Evolutionary conservation across 2,797 vertebrate species (phyloP).

Genomic region (Semaprochilodus insignis): DNA sequence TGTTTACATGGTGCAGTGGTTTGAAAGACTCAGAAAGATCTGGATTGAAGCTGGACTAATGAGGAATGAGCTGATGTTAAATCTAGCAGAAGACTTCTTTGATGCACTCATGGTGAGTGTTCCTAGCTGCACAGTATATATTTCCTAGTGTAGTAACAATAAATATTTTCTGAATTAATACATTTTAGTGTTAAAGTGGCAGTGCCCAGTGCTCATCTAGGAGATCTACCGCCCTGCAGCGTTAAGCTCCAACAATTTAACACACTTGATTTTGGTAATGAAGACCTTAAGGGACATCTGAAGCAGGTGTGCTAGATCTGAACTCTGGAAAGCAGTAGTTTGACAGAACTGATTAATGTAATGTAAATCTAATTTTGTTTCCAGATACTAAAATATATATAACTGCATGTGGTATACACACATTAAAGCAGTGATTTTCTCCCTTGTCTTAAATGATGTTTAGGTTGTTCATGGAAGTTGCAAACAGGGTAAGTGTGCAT

Average conservation of each 20-base stretch:
- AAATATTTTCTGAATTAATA: background rate
- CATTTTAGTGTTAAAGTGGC: background rate
- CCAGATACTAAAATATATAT: background rate
- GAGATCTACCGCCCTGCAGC: no score
- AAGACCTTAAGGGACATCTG: no score
- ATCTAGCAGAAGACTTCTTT: slow-evolving; percentile 89
- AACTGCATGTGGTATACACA: background rate
- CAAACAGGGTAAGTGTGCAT: slow-evolving; percentile 83
- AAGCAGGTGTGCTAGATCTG: no score
- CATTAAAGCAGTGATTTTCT: background rate
- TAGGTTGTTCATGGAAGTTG: slow-evolving; percentile 84
- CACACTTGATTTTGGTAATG: no score
- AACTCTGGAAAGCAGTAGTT: no score
- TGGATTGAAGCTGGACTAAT: slow-evolving; percentile 77
- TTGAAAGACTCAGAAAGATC: slow-evolving; percentile 86
- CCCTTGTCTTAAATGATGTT: slow-evolving; percentile 20
- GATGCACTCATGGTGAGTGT: slow-evolving; percentile 85
- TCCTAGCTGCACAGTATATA: background rate
- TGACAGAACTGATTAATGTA: no score
- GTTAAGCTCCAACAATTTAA: no score
- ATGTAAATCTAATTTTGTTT: slow-evolving; percentile 3
- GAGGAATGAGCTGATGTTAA: slow-evolving; percentile 80
- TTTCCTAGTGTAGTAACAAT: background rate
- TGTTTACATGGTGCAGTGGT: slow-evolving; percentile 92
- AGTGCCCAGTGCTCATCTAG: no score